Evolutionary conservation across 2,888 invertebrate species (phyloP), one percentile per base, ranked within the genome.

Genomic region (Boloria selene): DNA sequence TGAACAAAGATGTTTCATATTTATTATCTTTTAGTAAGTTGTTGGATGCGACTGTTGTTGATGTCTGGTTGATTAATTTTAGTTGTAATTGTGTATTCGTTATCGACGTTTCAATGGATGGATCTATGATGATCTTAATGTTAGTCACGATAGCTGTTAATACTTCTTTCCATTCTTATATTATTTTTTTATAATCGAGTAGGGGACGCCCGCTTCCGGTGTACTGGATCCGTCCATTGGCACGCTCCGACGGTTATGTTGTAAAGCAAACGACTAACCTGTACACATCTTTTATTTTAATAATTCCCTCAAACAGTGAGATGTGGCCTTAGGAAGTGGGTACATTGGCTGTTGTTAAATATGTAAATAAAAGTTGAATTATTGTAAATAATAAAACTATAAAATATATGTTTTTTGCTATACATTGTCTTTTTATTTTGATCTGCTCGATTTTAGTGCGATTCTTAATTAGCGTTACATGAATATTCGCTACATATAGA

Each of bases 281-380:
- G 79, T 80, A 81, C 74, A 82, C 79, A 81, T 76, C 79, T 81
- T 78, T 79, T 79, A 81, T 81, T 82, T 82, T 77, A 82, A 75
- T 80, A 80, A 85, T 85, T 86, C 79, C 82, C 79, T 80, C 70
- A 72, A 81, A 90, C 90, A 90, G 90, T 86, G 76, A 75, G 82
- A 80, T 84, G 86, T 87, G 86, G 86, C 88, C 88, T 87, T 88
- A 86, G 70, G 70, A 73, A 71, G 77, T 77, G 78, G 83, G 80
- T 82, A 83, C 87, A 86, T 84, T 85, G 81, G 79, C 90, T 90
- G 90, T 88, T 92, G 90, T 92, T 90, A 85, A 70, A 91, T 90
- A 90, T 91, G 91, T 91, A 92, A 90, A 92, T 91, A 91, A 91
- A 90, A 89, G 90, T 92, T 91, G 84, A 89, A 88, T 83, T 89